Percentiles rank a stretch among this genome's conserved stretches.
These are phyloP conservation scores for Hydrocynus forskahlii DNA, from an alignment of 2,797 vertebrate species.

Conservation along the genomic window DNA sequence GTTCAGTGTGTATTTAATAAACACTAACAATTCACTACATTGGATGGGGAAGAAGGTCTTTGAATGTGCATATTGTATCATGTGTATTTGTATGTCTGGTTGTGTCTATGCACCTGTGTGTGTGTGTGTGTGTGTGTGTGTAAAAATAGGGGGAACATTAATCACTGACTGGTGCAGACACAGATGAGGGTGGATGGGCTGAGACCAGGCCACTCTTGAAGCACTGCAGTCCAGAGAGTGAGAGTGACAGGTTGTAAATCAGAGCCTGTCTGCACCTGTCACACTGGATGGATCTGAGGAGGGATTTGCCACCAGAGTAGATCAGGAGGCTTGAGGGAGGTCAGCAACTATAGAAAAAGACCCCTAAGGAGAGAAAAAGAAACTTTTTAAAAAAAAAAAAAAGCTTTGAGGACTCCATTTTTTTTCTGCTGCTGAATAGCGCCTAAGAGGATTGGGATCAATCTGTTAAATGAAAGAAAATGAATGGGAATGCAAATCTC, in stretches of 20 bases:
- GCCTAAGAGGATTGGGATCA: constrained; percentile 14
- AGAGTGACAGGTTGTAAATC: constrained; percentile 73
- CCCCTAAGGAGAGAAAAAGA: constrained; percentile 9
- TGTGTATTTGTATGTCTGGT: too few species aligned
- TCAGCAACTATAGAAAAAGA: constrained; percentile 57
- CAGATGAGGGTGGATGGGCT: constrained; percentile 72
- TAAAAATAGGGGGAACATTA: constrained; percentile 68
- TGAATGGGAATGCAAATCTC: constrained; percentile 13
- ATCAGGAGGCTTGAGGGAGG: constrained; percentile 42
- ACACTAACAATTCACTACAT: too few species aligned
- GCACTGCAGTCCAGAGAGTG: constrained; percentile 65
- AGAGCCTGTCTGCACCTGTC: constrained; percentile 62
- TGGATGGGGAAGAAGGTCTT: too few species aligned
- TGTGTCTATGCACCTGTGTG: too few species aligned
- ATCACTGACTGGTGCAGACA: constrained; percentile 71
- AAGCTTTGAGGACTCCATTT: constrained; percentile 1
- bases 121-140: constrained; percentile 6
- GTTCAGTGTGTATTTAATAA: too few species aligned
- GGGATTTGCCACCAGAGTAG: constrained; percentile 57
- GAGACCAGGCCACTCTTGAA: constrained; percentile 59
- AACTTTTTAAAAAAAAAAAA: constrained; percentile 20
- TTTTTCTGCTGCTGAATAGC: constrained; percentile 9
- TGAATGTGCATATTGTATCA: too few species aligned
- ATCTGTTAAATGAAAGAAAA: constrained; percentile 20
- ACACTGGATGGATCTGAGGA: constrained; percentile 58